These are phyloP conservation scores for Microplitis demolitor DNA, from an alignment of 1,140 invertebrate genomes.

Conservation along the genomic window DNA sequence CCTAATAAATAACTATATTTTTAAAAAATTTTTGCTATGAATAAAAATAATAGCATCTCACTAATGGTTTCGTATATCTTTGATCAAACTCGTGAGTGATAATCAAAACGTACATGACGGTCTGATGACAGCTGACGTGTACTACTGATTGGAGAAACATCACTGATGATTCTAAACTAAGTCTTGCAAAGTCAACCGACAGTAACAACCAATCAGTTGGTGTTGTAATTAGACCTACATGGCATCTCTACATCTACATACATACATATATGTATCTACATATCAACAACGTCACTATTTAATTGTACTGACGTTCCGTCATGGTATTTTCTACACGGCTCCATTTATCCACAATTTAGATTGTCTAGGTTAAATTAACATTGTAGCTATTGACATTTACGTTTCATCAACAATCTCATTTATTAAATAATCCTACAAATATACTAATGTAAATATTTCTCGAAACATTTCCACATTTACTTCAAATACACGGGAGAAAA, in stretches of 20 bases:
- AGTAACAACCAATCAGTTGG: slow-evolving; percentile 38
- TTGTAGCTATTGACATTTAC: no score
- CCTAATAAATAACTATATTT: no score
- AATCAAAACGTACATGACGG: not conserved
- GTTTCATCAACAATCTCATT: no score
- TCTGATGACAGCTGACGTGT: not conserved
- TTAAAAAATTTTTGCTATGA: no score
- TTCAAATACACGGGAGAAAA: no score
- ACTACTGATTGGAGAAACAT: slow-evolving; percentile 7
- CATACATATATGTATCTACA: not conserved
- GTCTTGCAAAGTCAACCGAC: slow-evolving; percentile 14
- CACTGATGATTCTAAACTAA: not conserved
- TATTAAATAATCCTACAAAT: no score
- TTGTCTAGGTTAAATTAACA: no score
- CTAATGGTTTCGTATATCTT: no score
- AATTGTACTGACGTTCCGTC: slow-evolving; percentile 30
- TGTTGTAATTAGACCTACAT: slow-evolving; percentile 43
- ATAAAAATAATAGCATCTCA: no score
- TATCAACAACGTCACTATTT: no score
- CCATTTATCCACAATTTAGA: not conserved
- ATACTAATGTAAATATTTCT: no score
- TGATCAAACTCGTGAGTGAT: not conserved
- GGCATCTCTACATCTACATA: slow-evolving; percentile 10
- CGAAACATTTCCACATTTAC: no score
- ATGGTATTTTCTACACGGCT: slow-evolving; percentile 37